phyloP scores from a whole-genome alignment of 2,113 vertebrate genomes.

The human region GRCh38 chr6:22223501-22224000 shows the following conservation, averaged over 20 bases:
- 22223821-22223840: conserved; percentile 44
- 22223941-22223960: conserved; percentile 50
- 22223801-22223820: conserved; percentile 53
- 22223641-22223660: not conserved
- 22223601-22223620: conserved; percentile 16
- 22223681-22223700: conserved; percentile 24
- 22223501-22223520: conserved; percentile 28
- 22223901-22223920: conserved; percentile 50
- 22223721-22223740: not conserved
- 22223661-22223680: not conserved
- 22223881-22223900: not conserved
- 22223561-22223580: not conserved
- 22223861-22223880: not conserved
- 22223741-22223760: not conserved
- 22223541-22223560: not conserved
- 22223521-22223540: not conserved
- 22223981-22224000: conserved; percentile 66
- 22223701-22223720: not conserved
- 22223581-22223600: not conserved
- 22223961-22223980: conserved; percentile 39
- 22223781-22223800: not conserved
- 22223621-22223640: conserved; percentile 29
- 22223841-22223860: conserved; percentile 38
- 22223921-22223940: conserved; percentile 29
- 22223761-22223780: conserved; percentile 19